phyloP scores from a whole-genome alignment of 2,797 vertebrate genomes.

The Vespertilio murinus region DNA sequence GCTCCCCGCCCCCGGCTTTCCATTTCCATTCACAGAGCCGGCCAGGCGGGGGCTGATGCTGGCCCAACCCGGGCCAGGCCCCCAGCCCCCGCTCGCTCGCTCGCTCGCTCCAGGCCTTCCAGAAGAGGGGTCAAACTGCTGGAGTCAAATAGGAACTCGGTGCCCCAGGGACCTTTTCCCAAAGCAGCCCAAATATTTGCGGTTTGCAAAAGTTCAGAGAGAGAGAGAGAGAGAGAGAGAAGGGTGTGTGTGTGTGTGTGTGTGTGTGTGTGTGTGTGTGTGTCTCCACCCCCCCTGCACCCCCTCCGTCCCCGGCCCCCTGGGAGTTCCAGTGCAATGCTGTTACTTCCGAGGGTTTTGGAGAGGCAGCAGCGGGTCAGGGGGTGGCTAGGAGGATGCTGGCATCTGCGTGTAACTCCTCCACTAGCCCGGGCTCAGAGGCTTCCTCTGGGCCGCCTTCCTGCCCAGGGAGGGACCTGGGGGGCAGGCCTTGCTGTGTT shows the following conservation, averaged over 20 bases:
- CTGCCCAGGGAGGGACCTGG: neutral
- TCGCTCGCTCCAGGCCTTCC: neutral
- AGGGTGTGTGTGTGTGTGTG: neutral
- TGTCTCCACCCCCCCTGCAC: neutral
- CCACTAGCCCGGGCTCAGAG: neutral
- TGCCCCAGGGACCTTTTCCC: slow-evolving; percentile 77
- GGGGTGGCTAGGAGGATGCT: neutral
- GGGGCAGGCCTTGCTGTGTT: neutral
- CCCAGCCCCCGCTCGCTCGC: slow-evolving; percentile 53
- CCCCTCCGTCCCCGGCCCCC: neutral
- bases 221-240: too few relatives aligned
- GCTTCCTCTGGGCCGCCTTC: neutral
- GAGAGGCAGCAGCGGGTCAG: neutral
- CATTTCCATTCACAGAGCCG: slow-evolving; percentile 37
- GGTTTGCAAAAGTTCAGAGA: slow-evolving; percentile 75
- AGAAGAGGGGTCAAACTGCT: slow-evolving; percentile 68
- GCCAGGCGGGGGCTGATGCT: neutral
- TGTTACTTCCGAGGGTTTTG: slow-evolving; percentile 59
- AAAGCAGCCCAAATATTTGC: slow-evolving; percentile 75
- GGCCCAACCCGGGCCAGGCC: neutral
- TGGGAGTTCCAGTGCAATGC: slow-evolving; percentile 42
- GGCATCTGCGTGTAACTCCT: neutral
- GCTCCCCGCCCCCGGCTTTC: neutral
- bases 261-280: neutral
- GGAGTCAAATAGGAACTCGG: slow-evolving; percentile 64